Evolutionary conservation across 2,888 invertebrate species (phyloP), one percentile per base, ranked within the genome.

Genomic region (Agriotes lineatus): DNA sequence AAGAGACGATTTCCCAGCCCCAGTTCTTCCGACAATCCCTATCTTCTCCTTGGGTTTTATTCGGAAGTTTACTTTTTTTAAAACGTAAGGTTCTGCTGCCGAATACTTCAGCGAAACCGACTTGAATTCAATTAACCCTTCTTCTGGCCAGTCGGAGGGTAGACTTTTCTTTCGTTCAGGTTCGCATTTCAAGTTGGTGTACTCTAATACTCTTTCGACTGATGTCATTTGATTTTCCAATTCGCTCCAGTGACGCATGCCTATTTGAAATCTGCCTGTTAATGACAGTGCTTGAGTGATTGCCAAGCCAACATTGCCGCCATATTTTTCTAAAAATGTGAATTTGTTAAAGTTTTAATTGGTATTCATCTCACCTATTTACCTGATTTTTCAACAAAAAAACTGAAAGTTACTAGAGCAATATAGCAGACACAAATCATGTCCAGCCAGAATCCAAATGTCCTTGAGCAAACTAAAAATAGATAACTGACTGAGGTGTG

Each of bases 221-320:
- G 94, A 92, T 3, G n/a, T n/a, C n/a, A n/a, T n/a, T n/a, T n/a
- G n/a, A n/a, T n/a, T n/a, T n/a, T n/a, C n/a, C n/a, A n/a, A n/a
- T 89, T n/a, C n/a, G n/a, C n/a, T n/a, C n/a, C n/a, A n/a, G n/a
- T n/a, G n/a, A n/a, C n/a, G n/a, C n/a, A n/a, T 86, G 2, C 87
- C 88, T 87, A 88, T 89, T 78, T 89, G 89, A 77, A 89, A 75
- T 84, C 85, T 85, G 7, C 93, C 93, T 0, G 92, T 92, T 65
- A 94, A 86, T 0, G 90, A 89, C 83, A 93, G 91, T 12, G 92
- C 91, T 80, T 94, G 93, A 0, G 94, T 93, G 59, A 94, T 92
- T 9, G 93, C 93, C 62, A 94, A 81, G 20, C 94, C 94, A 3
- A 94, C 92, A 78, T 91, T 90, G 30, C 93, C 93, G 12, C 93